Conservation (phyloP, 2,797 vertebrate genomes). For the Crypturellus tataupa region DNA sequence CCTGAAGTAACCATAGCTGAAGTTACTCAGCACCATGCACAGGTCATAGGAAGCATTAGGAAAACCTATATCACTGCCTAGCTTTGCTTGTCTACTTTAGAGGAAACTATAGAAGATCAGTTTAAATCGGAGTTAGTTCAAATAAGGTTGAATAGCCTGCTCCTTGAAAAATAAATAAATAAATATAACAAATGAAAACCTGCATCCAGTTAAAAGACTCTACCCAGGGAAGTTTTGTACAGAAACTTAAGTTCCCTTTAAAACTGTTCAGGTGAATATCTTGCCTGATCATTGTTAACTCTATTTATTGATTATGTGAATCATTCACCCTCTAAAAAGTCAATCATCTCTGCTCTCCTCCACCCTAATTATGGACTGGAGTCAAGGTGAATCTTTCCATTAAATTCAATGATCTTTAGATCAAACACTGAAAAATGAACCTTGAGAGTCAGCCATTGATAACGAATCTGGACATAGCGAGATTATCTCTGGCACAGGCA, state of each 20-base stretch:
- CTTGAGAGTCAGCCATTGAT: fast-evolving
- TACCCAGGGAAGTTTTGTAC: background rate
- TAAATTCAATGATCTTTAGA: conserved; percentile 36
- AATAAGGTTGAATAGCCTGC: background rate
- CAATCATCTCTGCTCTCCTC: background rate
- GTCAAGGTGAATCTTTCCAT: conserved; percentile 53
- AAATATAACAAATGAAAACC: background rate
- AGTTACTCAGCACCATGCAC: background rate
- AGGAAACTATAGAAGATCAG: background rate
- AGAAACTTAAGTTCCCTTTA: background rate
- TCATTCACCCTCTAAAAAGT: conserved; percentile 22
- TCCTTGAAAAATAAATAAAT: background rate
- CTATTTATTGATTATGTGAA: conserved; percentile 43
- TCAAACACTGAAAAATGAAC: background rate
- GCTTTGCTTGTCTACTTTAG: background rate
- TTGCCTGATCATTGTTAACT: background rate
- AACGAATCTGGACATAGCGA: background rate
- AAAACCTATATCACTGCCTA: conserved; percentile 1
- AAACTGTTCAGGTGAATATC: background rate
- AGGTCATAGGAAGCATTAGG: background rate
- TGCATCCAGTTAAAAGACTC: background rate
- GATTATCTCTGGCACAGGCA: conserved; percentile 17
- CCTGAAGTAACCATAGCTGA: background rate
- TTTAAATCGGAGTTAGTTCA: background rate
- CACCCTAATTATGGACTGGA: background rate